Evolutionary conservation across 1,140 invertebrate species (phyloP).

Genomic region (Lineus longissimus): DNA sequence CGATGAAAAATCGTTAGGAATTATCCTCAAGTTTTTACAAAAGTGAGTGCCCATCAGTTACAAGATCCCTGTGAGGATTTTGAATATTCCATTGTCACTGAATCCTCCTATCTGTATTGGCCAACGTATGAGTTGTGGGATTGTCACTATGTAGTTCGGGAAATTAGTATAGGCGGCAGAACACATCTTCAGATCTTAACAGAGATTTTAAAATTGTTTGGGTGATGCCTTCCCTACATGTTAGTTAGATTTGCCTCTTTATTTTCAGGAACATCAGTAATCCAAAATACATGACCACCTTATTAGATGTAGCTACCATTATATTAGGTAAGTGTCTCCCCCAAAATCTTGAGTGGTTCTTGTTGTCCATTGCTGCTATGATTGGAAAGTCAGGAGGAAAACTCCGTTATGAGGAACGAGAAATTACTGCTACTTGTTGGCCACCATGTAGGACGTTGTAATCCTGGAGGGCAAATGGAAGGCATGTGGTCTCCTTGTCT

Average conservation of each 20-base stretch:
- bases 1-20: slow-evolving; percentile 63
- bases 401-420: no score
- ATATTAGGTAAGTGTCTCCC: slow-evolving; percentile 61
- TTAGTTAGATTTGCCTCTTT: not conserved
- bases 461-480: no score
- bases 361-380: no score
- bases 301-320: slow-evolving; percentile 70
- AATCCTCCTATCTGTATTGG: not conserved
- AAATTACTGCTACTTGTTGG: no score
- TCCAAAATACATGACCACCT: slow-evolving; percentile 66
- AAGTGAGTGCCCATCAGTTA: slow-evolving; percentile 31
- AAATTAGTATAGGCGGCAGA: not conserved
- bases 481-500: no score
- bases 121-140: not conserved
- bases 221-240: no score
- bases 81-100: not conserved
- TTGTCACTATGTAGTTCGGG: not conserved
- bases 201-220: no score
- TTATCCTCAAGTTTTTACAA: slow-evolving; percentile 70
- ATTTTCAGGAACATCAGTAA: slow-evolving; percentile 68
- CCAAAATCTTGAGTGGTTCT: no score
- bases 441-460: no score
- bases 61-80: no score
- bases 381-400: no score
- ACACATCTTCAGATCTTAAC: not conserved